phyloP scores from a whole-genome alignment of 2,113 vertebrate species.

The Phrynosoma blainvillii region DNA sequence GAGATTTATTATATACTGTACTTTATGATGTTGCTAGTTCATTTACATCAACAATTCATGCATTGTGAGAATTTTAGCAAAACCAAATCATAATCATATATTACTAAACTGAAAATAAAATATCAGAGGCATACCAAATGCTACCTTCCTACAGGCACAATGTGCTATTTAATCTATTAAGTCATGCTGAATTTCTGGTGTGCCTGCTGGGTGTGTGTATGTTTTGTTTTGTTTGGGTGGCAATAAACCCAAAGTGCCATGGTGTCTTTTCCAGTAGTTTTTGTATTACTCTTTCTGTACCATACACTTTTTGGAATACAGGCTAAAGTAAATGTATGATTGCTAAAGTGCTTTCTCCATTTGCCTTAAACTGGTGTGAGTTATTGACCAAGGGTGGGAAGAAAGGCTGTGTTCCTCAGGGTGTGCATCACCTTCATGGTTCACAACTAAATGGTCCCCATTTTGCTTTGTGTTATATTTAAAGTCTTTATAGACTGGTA shows the following conservation, averaged over 20 bases:
- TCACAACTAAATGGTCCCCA: not conserved
- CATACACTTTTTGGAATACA: not conserved
- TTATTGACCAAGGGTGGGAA: not conserved
- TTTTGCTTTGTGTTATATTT: not conserved
- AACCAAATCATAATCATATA: too few relatives aligned
- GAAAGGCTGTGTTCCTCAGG: not conserved
- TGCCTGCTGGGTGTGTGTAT: not conserved
- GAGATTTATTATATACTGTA: not conserved
- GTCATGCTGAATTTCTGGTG: not conserved
- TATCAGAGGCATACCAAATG: not conserved
- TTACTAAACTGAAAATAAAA: too few relatives aligned
- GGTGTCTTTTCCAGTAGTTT: not conserved
- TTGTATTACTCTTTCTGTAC: not conserved
- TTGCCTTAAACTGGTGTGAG: not conserved
- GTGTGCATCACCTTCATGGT: not conserved
- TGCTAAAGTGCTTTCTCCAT: not conserved
- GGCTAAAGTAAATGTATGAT: not conserved
- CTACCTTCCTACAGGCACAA: not conserved
- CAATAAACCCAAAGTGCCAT: not conserved
- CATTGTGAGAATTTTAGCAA: not conserved
- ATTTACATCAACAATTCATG: not conserved
- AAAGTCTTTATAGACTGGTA: not conserved
- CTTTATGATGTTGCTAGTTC: not conserved
- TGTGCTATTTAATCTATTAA: not conserved
- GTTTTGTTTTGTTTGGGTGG: not conserved